These are phyloP conservation scores for Leptinotarsa haldemani DNA, from an alignment of 2,888 invertebrate genomes.

Conservation along the genomic window DNA sequence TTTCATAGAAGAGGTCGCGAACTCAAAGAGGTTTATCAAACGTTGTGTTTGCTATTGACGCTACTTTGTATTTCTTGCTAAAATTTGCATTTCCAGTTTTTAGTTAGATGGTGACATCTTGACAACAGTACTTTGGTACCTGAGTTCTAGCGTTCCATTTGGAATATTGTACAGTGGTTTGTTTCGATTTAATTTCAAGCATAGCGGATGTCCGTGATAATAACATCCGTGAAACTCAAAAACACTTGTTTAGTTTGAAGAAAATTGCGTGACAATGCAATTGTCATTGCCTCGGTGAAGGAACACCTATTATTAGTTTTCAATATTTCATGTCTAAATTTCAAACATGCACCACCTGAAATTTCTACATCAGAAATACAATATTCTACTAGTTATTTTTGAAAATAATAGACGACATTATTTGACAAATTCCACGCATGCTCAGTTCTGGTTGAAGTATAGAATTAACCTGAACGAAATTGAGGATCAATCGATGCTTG, in stretches of 20 bases:
- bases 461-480: not conserved
- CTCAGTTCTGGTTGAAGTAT: not conserved
- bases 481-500: not conserved
- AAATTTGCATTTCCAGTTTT: constrained; percentile 9
- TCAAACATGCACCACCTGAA: constrained; percentile 50
- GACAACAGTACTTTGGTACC: constrained; percentile 26
- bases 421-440: not conserved
- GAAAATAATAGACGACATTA: constrained; percentile 48
- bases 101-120: constrained; percentile 20
- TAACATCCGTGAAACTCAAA: constrained; percentile 45
- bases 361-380: constrained; percentile 51
- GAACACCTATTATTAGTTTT: constrained; percentile 44
- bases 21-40: constrained; percentile 36
- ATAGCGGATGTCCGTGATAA: constrained; percentile 37
- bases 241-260: constrained; percentile 36
- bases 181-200: constrained; percentile 29
- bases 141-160: constrained; percentile 22
- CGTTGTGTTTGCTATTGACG: not conserved
- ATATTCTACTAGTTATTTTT: constrained; percentile 50
- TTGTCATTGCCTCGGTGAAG: constrained; percentile 51
- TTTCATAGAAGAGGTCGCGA: constrained; percentile 41
- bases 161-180: constrained; percentile 25
- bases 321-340: constrained; percentile 50
- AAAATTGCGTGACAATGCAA: constrained; percentile 37
- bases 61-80: constrained; percentile 15